These are phyloP conservation scores for Myopa testacea DNA, from an alignment of 2,888 invertebrate species.

Conservation along the genomic window DNA sequence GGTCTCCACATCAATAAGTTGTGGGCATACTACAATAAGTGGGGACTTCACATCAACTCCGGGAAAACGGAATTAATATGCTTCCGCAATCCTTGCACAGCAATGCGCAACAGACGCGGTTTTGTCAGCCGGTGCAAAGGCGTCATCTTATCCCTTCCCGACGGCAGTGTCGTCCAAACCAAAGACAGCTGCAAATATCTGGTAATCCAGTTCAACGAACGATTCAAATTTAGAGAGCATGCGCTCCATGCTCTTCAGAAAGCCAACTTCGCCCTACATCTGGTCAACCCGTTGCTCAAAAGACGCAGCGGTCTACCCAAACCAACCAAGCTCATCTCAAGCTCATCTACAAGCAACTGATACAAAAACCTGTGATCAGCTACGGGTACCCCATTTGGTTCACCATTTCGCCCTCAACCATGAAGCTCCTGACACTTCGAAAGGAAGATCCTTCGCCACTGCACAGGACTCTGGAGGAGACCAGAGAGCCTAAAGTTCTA, in stretches of 20 bases:
- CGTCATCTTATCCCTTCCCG: not conserved
- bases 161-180: not conserved
- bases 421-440: conserved; percentile 3
- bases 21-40: too few relatives aligned
- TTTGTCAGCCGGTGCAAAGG: not conserved
- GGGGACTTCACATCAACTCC: too few relatives aligned
- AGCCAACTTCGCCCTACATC: not conserved
- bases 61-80: too few relatives aligned
- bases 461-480: too few relatives aligned
- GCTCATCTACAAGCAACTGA: conserved; percentile 27
- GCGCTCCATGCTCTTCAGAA: not conserved
- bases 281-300: not conserved
- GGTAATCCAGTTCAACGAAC: not conserved
- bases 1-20: too few relatives aligned
- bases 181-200: not conserved
- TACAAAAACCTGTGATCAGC: conserved; percentile 12
- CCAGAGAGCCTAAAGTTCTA: too few relatives aligned
- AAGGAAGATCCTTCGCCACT: too few relatives aligned
- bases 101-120: too few relatives aligned
- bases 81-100: too few relatives aligned
- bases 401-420: conserved; percentile 14
- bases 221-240: not conserved
- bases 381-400: conserved; percentile 18
- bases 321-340: too few relatives aligned
- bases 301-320: too few relatives aligned